A percentile compares a stretch with the other conserved stretches of the same genome.
These are phyloP conservation scores for Diarsia mendica DNA, from an alignment of 2,888 invertebrate species.

Conservation along the genomic window DNA sequence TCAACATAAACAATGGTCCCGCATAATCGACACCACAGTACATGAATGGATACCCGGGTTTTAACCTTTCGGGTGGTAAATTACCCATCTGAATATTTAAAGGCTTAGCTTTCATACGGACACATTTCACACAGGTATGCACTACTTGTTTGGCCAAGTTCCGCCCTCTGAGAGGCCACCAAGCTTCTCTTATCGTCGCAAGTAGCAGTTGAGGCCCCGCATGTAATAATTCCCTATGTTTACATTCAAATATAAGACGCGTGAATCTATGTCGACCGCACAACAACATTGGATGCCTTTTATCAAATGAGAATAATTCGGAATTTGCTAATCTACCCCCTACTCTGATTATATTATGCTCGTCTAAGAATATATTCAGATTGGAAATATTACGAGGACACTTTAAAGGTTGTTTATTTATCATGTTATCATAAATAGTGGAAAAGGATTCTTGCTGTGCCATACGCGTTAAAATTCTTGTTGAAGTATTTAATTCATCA, in stretches of 20 bases:
- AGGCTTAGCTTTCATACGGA: constrained; percentile 2
- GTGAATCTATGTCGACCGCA: constrained; percentile 10
- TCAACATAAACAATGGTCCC: constrained; percentile 17
- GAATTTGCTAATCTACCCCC: constrained; percentile 15
- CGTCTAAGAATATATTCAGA: neutral
- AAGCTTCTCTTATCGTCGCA: constrained; percentile 9
- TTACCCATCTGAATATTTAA: neutral
- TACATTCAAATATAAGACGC: constrained; percentile 4
- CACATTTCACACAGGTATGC: constrained; percentile 12
- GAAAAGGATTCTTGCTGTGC: neutral
- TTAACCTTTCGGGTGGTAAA: neutral
- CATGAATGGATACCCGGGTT: constrained; percentile 6
- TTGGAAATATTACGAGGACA: neutral
- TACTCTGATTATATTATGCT: constrained; percentile 6
- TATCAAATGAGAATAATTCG: constrained; percentile 8
- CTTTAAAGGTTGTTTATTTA: neutral
- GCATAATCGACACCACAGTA: constrained; percentile 11
- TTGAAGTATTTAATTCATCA: too few relatives aligned
- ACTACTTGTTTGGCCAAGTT: constrained; percentile 5
- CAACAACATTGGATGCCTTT: constrained; percentile 18
- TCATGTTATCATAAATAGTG: neutral
- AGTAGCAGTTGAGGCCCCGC: constrained; percentile 23
- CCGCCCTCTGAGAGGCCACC: constrained; percentile 16
- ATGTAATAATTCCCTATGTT: constrained; percentile 5
- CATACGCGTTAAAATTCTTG: too few relatives aligned